Evolutionary conservation across 2,888 invertebrate species (phyloP).

Genomic region (Amphipyra berbera): DNA sequence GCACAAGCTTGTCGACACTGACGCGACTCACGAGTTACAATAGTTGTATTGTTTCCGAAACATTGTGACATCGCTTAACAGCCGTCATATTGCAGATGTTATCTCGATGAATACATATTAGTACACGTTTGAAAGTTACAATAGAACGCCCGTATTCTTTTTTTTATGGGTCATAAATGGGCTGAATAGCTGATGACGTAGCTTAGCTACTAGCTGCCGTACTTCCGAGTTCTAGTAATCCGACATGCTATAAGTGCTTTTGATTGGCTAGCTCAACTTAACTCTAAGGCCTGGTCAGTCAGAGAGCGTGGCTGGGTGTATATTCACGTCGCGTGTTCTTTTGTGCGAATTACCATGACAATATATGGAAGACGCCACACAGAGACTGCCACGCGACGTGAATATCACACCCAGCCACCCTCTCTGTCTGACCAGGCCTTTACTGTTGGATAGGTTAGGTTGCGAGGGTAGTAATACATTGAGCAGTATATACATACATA

Average conservation of each 20-base stretch:
- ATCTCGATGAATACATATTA: slow-evolving; percentile 36
- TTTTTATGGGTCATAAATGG: slow-evolving; percentile 23
- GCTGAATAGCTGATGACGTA: slow-evolving; percentile 9
- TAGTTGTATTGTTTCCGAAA: slow-evolving; percentile 35
- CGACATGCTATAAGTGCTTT: not conserved
- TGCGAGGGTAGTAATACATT: too few relatives aligned
- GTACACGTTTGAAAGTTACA: slow-evolving; percentile 15
- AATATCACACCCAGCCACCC: too few relatives aligned
- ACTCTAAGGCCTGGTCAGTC: too few relatives aligned
- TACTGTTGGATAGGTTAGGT: too few relatives aligned
- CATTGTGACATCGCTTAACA: slow-evolving; percentile 31
- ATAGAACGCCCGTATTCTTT: slow-evolving; percentile 11
- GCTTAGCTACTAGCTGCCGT: not conserved
- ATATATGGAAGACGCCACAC: too few relatives aligned
- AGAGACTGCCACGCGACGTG: too few relatives aligned
- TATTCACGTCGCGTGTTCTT: too few relatives aligned
- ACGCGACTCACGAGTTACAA: slow-evolving; percentile 24
- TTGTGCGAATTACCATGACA: too few relatives aligned
- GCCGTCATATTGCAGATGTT: slow-evolving; percentile 33
- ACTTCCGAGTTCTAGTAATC: not conserved
- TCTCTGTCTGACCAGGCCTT: too few relatives aligned
- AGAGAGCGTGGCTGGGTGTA: too few relatives aligned
- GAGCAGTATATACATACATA: too few relatives aligned
- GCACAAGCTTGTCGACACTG: slow-evolving; percentile 10
- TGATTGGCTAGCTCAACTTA: too few relatives aligned